Conservation (phyloP, 2,888 invertebrate genomes). For the Hirudinaria manillensis region DNA sequence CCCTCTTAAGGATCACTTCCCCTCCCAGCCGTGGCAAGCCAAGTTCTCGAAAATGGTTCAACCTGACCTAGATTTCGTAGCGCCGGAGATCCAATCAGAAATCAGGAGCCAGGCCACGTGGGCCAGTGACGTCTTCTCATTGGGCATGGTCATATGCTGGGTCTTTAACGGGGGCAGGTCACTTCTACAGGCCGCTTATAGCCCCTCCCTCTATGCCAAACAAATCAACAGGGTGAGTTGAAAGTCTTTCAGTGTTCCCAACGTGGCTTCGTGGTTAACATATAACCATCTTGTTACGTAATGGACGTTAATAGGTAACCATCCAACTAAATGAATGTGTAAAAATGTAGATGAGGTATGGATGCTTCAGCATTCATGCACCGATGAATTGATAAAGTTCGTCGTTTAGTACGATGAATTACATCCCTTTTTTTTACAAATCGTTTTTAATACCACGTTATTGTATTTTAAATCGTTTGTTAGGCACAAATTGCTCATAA, state of each 20-base stretch:
- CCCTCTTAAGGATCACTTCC: conserved; percentile 60
- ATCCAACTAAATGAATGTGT: too few relatives aligned
- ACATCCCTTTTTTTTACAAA: too few relatives aligned
- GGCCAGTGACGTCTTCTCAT: conserved; percentile 88
- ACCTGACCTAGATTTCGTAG: conserved; percentile 85
- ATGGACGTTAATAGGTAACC: too few relatives aligned
- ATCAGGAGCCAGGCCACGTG: conserved; percentile 60
- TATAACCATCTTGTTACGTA: too few relatives aligned
- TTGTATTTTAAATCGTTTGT: too few relatives aligned
- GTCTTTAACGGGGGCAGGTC: conserved; percentile 84
- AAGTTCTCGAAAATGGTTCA: conserved; percentile 85
- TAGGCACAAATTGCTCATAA: too few relatives aligned
- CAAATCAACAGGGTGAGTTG: conserved; percentile 76
- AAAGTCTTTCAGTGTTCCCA: background rate
- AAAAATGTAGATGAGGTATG: too few relatives aligned
- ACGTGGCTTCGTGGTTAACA: too few relatives aligned
- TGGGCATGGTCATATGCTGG: conserved; percentile 86
- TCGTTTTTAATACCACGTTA: too few relatives aligned
- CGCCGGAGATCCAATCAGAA: conserved; percentile 83
- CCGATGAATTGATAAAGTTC: too few relatives aligned
- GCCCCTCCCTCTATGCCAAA: conserved; percentile 77
- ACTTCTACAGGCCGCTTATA: conserved; percentile 85
- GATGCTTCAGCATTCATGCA: too few relatives aligned
- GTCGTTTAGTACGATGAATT: too few relatives aligned
- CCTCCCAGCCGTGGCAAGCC: conserved; percentile 81